Percentiles rank a stretch among this genome's conserved stretches.
phyloP scores from a whole-genome alignment of 92 coral and sea anemone species.

The Metridium senile region DNA sequence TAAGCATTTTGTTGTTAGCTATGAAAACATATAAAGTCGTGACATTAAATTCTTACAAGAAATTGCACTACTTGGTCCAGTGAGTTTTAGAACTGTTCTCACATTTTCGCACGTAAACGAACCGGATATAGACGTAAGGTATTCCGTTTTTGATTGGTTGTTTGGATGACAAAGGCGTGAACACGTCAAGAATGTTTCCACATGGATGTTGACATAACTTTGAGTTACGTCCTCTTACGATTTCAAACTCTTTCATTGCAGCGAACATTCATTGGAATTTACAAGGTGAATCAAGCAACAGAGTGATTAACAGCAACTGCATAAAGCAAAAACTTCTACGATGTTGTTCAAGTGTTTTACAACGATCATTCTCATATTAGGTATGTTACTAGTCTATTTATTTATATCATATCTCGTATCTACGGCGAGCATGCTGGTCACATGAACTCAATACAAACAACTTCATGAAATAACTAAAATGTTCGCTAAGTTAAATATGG shows the following conservation, averaged over 20 bases:
- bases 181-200: constrained; percentile 27
- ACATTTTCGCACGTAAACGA: constrained; percentile 13
- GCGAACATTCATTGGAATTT: constrained; percentile 9
- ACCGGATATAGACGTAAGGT: constrained; percentile 12
- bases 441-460: constrained; percentile 10
- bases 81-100: constrained; percentile 6
- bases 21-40: constrained; percentile 2
- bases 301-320: neutral
- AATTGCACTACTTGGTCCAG: constrained; percentile 4
- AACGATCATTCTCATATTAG: constrained; percentile 4
- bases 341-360: neutral
- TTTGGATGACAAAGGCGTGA: constrained; percentile 12
- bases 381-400: neutral
- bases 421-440: neutral
- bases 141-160: constrained; percentile 25
- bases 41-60: neutral
- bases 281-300: neutral
- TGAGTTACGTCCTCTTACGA: constrained; percentile 32
- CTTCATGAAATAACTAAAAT: neutral
- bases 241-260: constrained; percentile 22
- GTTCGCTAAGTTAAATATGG: neutral
- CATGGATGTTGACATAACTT: constrained; percentile 37
- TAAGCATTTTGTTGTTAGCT: neutral
- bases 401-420: neutral
- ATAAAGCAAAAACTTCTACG: constrained; percentile 1